Percentiles rank a stretch among this genome's conserved stretches.
These are phyloP conservation scores for Garra rufa DNA, from an alignment of 2,113 vertebrate genomes.

Conservation along the genomic window DNA sequence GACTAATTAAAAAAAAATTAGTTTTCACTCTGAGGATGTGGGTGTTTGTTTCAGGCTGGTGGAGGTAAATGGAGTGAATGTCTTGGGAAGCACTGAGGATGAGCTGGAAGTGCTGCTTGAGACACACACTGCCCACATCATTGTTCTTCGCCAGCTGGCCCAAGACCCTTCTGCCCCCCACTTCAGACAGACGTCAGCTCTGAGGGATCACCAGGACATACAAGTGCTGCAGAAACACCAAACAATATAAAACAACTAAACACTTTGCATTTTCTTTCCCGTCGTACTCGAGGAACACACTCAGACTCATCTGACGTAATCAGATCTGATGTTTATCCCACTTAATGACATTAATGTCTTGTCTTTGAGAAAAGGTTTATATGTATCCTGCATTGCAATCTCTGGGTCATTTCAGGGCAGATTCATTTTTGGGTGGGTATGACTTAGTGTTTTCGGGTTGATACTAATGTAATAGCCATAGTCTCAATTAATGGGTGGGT, in stretches of 20 bases:
- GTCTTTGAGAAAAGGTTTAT: background rate
- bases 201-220: background rate
- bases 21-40: too few relatives aligned
- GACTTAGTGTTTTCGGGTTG: constrained; percentile 32
- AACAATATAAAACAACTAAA: constrained; percentile 1
- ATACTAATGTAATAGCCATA: constrained; percentile 44
- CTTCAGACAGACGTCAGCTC: background rate
- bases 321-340: background rate
- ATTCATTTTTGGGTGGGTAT: constrained; percentile 28
- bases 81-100: constrained; percentile 67
- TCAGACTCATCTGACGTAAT: background rate
- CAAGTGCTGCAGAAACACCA: background rate
- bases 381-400: background rate
- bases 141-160: constrained; percentile 64
- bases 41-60: constrained; percentile 61
- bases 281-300: background rate
- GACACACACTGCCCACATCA: constrained; percentile 63
- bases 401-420: constrained; percentile 12
- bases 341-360: background rate
- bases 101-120: constrained; percentile 66
- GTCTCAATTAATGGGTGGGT: constrained; percentile 47
- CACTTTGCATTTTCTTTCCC: background rate
- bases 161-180: constrained; percentile 41
- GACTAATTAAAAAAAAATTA: too few relatives aligned
- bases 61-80: constrained; percentile 71